Percentiles rank a stretch among this genome's conserved stretches.
Evolutionary conservation across 2,888 invertebrate species (phyloP).

Genomic region (Stenchaetothrips biformis): DNA sequence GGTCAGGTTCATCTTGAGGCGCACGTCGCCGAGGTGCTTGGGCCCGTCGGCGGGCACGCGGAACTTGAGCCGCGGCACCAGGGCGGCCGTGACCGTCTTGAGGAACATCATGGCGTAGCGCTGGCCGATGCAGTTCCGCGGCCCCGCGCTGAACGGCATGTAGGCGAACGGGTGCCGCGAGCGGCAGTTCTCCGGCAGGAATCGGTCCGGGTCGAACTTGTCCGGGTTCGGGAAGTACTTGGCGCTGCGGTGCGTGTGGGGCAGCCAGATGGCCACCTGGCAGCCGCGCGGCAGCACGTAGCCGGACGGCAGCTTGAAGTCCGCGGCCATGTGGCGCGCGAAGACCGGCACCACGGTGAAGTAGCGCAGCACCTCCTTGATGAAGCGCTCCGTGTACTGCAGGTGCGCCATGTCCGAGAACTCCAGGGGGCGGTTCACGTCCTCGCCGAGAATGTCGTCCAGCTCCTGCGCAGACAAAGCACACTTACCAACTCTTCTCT

Average conservation of each 20-base stretch:
- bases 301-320: conserved; percentile 28
- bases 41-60: conserved; percentile 5
- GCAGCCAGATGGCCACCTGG: conserved; percentile 18
- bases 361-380: conserved; percentile 33
- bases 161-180: not conserved
- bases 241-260: not conserved
- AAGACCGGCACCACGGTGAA: conserved; percentile 31
- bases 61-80: conserved; percentile 1
- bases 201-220: conserved; percentile 10
- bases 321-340: conserved; percentile 30
- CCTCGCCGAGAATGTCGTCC: conserved; percentile 31
- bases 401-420: conserved; percentile 31
- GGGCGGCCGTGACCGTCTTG: not conserved
- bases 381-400: conserved; percentile 32
- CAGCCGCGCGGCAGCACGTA: conserved; percentile 30
- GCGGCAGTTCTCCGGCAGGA: not conserved
- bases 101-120: conserved; percentile 29
- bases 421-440: conserved; percentile 3
- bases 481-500: no score
- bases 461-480: conserved; percentile 26
- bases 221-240: not conserved
- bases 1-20: not conserved
- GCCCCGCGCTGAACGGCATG: conserved; percentile 6
- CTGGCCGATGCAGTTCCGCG: conserved; percentile 22
- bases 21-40: not conserved